Evolutionary conservation across 1,140 invertebrate genomes (phyloP).

Genomic region (Acromyrmex echinatior): DNA sequence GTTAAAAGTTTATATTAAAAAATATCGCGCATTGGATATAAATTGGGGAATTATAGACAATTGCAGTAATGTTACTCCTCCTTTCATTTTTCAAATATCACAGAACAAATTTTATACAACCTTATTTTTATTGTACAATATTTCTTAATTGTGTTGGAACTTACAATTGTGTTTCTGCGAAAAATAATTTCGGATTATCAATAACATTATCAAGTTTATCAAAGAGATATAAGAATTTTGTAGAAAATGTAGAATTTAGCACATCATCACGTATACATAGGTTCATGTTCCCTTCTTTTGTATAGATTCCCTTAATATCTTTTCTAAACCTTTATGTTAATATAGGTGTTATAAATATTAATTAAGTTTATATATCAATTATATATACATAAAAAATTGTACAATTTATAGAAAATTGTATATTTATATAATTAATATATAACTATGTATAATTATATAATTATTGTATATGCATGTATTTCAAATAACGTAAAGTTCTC

Average conservation of each 20-base stretch:
- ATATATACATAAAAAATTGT: constrained; percentile 15
- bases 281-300: not conserved
- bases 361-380: constrained; percentile 20
- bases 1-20: constrained; percentile 1
- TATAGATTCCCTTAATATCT: not conserved
- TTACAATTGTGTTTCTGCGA: not conserved
- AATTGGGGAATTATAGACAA: not conserved
- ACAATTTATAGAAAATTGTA: constrained; percentile 22
- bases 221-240: not conserved
- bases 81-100: constrained; percentile 33
- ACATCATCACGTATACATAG: not conserved
- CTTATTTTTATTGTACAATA: constrained; percentile 29
- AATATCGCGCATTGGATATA: not conserved
- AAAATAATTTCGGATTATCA: not conserved
- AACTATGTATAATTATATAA: not conserved
- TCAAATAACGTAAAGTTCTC: constrained; percentile 12
- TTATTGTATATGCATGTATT: not conserved
- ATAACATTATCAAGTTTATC: not conserved
- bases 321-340: not conserved
- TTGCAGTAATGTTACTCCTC: not conserved
- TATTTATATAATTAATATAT: constrained; percentile 16
- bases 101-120: constrained; percentile 42
- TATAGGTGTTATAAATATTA: constrained; percentile 3
- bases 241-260: not conserved
- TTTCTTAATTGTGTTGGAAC: not conserved